phyloP scores from a whole-genome alignment of 2,888 invertebrate species.

The Hetaerina titia region DNA sequence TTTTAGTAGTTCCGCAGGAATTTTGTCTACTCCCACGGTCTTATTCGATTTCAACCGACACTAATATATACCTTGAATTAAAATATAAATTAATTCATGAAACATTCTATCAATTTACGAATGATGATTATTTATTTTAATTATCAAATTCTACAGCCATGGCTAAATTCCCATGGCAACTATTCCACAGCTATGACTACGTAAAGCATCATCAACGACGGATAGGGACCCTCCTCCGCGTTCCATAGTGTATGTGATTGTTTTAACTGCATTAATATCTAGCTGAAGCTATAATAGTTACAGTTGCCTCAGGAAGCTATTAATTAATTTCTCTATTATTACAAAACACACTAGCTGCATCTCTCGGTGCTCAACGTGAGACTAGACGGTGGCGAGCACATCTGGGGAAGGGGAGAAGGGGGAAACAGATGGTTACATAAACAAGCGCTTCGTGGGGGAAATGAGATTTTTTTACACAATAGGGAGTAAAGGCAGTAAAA shows the following conservation, averaged over 20 bases:
- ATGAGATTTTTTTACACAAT: background rate
- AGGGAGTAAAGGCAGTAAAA: background rate
- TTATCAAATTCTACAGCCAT: background rate
- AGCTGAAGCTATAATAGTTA: slow-evolving; percentile 13
- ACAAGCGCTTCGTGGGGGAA: background rate
- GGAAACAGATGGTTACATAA: background rate
- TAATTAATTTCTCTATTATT: slow-evolving; percentile 39
- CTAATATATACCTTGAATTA: no score
- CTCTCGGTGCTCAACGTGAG: background rate
- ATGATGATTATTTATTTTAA: background rate
- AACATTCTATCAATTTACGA: background rate
- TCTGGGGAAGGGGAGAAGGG: background rate
- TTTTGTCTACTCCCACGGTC: no score
- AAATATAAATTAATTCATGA: no score
- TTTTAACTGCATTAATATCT: slow-evolving; percentile 22
- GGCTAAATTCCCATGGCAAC: background rate
- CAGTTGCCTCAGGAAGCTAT: slow-evolving; percentile 27
- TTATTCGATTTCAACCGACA: no score
- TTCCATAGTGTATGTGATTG: background rate
- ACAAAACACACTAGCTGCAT: background rate
- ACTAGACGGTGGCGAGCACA: background rate
- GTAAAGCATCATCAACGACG: background rate
- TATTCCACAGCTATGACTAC: background rate
- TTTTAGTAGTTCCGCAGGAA: no score
- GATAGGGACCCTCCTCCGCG: background rate